Conservation (phyloP, 1,140 invertebrate species). For the Drosophila pachea region DNA sequence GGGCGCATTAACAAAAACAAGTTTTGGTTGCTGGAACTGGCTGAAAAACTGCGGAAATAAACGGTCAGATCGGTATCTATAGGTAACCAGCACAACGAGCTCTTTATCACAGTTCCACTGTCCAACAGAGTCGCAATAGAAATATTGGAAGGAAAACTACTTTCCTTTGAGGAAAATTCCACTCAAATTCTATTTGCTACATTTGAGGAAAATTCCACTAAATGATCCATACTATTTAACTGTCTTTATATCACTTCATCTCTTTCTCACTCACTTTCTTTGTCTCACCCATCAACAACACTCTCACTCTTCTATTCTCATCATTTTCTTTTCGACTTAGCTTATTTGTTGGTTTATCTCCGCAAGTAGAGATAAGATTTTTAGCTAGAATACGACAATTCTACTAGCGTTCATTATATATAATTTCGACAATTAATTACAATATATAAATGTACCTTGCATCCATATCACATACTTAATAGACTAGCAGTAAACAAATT, state of each 20-base stretch:
- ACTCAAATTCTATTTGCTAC: neutral
- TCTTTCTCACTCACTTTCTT: neutral
- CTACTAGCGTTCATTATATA: no score
- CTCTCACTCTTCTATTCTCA: no score
- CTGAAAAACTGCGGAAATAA: slow-evolving; percentile 6
- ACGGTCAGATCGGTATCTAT: neutral
- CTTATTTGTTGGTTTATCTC: no score
- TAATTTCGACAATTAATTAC: no score
- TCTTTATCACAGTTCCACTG: slow-evolving; percentile 4
- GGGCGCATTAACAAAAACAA: slow-evolving; percentile 10
- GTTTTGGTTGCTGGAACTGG: slow-evolving; percentile 7
- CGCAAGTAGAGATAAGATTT: no score
- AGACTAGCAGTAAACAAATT: neutral
- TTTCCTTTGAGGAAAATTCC: neutral
- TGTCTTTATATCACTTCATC: neutral
- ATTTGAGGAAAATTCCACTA: slow-evolving; percentile 7
- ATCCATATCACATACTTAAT: neutral
- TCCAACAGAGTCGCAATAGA: neutral
- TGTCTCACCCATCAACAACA: no score
- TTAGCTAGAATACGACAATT: no score
- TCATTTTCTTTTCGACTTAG: no score
- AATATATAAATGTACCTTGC: no score
- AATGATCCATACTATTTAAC: neutral
- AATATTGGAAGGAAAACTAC: neutral
- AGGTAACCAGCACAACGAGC: neutral